Base-by-base conservation (phyloP, 2,113 vertebrate genomes). In the Etheostoma cragini region DNA sequence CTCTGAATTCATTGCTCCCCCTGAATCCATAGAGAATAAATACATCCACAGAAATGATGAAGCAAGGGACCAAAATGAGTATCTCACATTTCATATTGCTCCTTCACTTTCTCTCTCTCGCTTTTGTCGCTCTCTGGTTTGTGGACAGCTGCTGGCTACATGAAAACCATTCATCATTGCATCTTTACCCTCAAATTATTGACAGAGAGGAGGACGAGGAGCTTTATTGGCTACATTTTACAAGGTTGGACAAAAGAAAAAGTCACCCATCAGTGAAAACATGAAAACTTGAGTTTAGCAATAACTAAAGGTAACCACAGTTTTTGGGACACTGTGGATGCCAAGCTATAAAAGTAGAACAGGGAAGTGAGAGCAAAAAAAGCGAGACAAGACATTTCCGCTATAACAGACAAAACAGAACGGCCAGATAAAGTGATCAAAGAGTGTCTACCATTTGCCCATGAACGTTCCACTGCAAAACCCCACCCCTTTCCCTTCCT, bases 151-250 rank as follows among this genome's bases (percentile, higher is more conserved):
- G 87, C 88, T 38, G 76, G 86, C 81, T 76, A 93, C 92, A 94
- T 93, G 91, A 93, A 91, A 91, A 86, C 89, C 92, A 94, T 92
- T 93, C 88, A 91, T 94, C 93, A 93, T 85, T 54, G 88, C 84
- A 86, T 92, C 89, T 91, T 93, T 92, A 93, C 90, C 84, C 86
- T 83, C 83, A 76, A 88, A 92, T 89, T 84, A 91, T 90, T 91
- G 90, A 91, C 89, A 91, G 86, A 69, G 46, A 82, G 87, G 77
- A 82, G 74, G 75, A 70, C 12, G 65, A 81, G 84, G 50, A 81
- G 83, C 73, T 82, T 76, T 90, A 86, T 88, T 88, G 80, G 87
- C 84, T 68, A 33, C 75, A 15, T 67, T 76, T 74, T 86, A 85
- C 76, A 78, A 78, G 64, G 77, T 74, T 78, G 81, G 77, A 88